These are phyloP conservation scores for Amblyornis subalaris DNA, from an alignment of 2,113 vertebrate genomes.

Conservation along the genomic window DNA sequence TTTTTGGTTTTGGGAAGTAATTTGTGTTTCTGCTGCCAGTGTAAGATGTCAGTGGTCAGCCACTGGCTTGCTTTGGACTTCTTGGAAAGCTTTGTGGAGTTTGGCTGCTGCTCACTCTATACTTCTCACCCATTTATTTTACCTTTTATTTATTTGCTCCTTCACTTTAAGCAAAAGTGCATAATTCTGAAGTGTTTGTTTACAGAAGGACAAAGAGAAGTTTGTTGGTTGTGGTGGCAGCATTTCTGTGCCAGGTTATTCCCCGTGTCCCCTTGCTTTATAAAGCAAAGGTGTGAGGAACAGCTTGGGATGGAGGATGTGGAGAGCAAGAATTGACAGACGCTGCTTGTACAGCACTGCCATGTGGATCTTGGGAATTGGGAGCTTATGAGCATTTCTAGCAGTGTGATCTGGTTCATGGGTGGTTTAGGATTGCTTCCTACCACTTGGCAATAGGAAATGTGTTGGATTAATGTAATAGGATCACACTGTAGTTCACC, in stretches of 20 bases:
- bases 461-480: background rate
- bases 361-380: background rate
- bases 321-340: background rate
- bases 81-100: background rate
- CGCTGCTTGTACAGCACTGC: background rate
- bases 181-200: background rate
- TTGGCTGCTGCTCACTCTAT: background rate
- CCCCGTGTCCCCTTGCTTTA: rapidly evolving
- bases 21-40: background rate
- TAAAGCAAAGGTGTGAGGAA: background rate
- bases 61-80: background rate
- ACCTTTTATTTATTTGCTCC: background rate
- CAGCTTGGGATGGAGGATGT: background rate
- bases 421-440: background rate
- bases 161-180: background rate
- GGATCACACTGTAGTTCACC: background rate
- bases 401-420: background rate
- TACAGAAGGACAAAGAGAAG: background rate
- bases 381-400: background rate
- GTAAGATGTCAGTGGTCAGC: background rate
- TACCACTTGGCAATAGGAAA: background rate
- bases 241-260: background rate
- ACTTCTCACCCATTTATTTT: background rate
- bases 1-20: background rate
- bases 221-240: background rate